Evolutionary conservation across 2,113 vertebrate species (phyloP).

Genomic region (Oncorhynchus keta): DNA sequence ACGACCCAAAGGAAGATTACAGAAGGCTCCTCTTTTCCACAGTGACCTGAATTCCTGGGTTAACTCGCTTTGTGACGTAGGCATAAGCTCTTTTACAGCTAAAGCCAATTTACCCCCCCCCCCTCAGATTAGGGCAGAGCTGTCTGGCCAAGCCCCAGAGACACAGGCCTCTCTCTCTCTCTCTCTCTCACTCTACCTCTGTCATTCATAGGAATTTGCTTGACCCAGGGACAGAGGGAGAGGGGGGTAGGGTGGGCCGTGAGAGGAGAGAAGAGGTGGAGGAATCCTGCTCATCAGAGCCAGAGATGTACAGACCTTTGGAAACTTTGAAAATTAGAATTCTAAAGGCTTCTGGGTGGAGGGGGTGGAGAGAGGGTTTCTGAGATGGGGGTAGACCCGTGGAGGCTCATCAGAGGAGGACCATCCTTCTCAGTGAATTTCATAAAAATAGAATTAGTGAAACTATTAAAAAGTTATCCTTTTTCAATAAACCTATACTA

Average conservation of each 20-base stretch:
- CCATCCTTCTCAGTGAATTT: no score
- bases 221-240: conserved; percentile 10
- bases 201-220: neutral
- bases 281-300: neutral
- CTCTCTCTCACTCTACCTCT: neutral
- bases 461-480: no score
- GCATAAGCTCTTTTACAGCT: conserved; percentile 77
- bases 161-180: conserved; percentile 24
- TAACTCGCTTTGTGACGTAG: conserved; percentile 68
- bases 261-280: neutral
- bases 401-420: no score
- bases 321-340: no score
- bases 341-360: neutral
- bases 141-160: conserved; percentile 67
- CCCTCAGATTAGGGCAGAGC: conserved; percentile 72
- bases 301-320: neutral
- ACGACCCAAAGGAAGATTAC: conserved; percentile 53
- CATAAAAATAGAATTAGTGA: no score
- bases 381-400: neutral
- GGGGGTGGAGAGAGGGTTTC: neutral
- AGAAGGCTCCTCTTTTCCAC: conserved; percentile 50
- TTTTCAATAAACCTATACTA: no score
- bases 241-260: neutral
- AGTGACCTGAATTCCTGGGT: conserved; percentile 69
- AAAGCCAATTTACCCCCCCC: conserved; percentile 75